Conservation (phyloP, 2,797 vertebrate genomes). For the Pseudomugil gertrudae region DNA sequence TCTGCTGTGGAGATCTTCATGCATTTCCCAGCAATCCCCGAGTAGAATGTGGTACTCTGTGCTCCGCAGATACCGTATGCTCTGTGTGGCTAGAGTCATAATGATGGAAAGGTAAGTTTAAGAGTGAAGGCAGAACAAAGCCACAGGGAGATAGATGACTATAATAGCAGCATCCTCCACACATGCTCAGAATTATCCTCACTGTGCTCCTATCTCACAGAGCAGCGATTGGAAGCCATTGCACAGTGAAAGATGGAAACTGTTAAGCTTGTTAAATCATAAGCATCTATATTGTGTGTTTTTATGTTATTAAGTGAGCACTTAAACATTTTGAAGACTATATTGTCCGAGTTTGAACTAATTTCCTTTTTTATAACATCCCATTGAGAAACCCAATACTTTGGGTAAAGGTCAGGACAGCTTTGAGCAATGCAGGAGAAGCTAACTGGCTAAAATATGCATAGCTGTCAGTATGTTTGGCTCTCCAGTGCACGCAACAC, state of each 20-base stretch:
- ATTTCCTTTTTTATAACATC: not conserved
- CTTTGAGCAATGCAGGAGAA: not conserved
- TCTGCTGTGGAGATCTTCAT: constrained; percentile 28
- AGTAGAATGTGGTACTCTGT: constrained; percentile 28
- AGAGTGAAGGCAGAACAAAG: constrained; percentile 68
- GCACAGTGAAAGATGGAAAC: constrained; percentile 28
- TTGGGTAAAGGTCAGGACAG: not conserved
- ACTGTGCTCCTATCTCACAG: constrained; percentile 51
- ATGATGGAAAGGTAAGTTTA: constrained; percentile 66
- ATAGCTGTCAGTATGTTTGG: not conserved
- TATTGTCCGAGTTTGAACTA: not conserved
- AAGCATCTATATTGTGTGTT: not conserved
- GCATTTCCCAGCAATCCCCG: constrained; percentile 20
- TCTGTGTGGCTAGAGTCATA: constrained; percentile 50
- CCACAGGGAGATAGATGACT: constrained; percentile 70
- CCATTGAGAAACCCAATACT: not conserved
- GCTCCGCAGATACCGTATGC: constrained; percentile 27
- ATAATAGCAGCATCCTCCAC: constrained; percentile 74
- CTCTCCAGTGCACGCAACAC: not conserved
- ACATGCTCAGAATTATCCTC: constrained; percentile 65
- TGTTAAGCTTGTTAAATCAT: not conserved
- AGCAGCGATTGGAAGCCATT: constrained; percentile 34
- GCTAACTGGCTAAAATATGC: constrained; percentile 1
- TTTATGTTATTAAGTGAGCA: constrained; percentile 2
- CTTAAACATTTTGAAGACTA: not conserved